A percentile compares a stretch with the other conserved stretches of the same genome.
Conservation (phyloP, 2,797 vertebrate genomes). For the Ataeniobius toweri region DNA sequence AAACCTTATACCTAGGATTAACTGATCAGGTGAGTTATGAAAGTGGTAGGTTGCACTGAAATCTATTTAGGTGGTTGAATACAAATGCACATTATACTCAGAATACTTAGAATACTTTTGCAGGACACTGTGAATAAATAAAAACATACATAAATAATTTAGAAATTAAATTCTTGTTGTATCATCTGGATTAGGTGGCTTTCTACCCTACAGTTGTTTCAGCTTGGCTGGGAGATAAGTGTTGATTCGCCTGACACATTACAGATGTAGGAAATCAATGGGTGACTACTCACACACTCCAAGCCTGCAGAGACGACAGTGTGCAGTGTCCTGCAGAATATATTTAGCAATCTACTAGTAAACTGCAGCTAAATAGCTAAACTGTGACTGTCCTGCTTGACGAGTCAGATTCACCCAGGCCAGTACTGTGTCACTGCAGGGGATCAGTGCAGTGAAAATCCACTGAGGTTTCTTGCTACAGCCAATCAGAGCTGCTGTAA, state of each 20-base stretch:
- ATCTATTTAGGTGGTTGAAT: too few relatives aligned
- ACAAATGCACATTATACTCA: too few relatives aligned
- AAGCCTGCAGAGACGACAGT: constrained; percentile 39
- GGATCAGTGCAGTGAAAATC: constrained; percentile 54
- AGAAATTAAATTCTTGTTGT: too few relatives aligned
- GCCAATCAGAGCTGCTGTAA: constrained; percentile 54
- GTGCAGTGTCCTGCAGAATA: constrained; percentile 30
- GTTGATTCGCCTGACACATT: constrained; percentile 23
- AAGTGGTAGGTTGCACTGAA: too few relatives aligned
- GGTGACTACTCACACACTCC: constrained; percentile 10
- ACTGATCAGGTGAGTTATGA: too few relatives aligned
- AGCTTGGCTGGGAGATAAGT: constrained; percentile 19
- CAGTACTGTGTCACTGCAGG: constrained; percentile 34
- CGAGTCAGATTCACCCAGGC: constrained; percentile 25
- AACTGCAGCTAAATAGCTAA: neutral
- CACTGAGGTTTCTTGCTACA: constrained; percentile 43
- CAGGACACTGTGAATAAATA: neutral
- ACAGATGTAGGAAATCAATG: constrained; percentile 34
- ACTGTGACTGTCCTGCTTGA: constrained; percentile 19
- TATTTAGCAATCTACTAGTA: constrained; percentile 50
- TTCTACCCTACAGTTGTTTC: constrained; percentile 17
- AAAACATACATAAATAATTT: neutral
- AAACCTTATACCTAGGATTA: too few relatives aligned
- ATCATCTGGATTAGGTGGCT: neutral
- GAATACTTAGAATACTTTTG: too few relatives aligned